A percentile compares a stretch with the other conserved stretches of the same genome.
These are phyloP conservation scores for Nasonia vitripennis DNA, from an alignment of 1,140 invertebrate species.

Conservation along the genomic window DNA sequence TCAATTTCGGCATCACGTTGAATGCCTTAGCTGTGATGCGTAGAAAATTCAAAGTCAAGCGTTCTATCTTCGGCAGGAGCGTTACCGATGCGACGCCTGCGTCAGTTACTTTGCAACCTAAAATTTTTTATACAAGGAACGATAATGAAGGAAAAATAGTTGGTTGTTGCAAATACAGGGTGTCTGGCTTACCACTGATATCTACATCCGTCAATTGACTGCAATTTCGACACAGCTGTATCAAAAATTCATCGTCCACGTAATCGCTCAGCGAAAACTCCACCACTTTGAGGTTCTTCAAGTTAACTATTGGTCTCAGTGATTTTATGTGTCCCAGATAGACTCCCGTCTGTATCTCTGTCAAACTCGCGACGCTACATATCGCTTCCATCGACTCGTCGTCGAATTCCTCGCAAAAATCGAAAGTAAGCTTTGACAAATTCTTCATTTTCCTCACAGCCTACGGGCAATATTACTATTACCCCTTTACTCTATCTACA, in stretches of 20 bases:
- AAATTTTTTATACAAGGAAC: too few relatives aligned
- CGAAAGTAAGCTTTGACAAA: slow-evolving; percentile 25
- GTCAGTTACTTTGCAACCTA: background rate
- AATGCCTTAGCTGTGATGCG: background rate
- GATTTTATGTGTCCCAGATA: slow-evolving; percentile 8
- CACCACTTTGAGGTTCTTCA: background rate
- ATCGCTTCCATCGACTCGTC: slow-evolving; percentile 22
- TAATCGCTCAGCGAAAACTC: slow-evolving; percentile 14
- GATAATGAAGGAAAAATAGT: too few relatives aligned
- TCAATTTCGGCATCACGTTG: slow-evolving; percentile 4
- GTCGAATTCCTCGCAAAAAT: slow-evolving; percentile 21
- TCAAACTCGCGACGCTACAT: slow-evolving; percentile 3
- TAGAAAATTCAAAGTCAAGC: background rate
- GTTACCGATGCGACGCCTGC: background rate
- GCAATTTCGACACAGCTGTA: background rate
- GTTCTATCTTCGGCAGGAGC: background rate
- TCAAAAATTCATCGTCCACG: slow-evolving; percentile 23
- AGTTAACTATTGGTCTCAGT: background rate
- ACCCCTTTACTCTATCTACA: too few relatives aligned
- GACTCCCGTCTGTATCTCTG: slow-evolving; percentile 20
- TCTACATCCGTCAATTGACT: background rate
- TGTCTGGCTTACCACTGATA: slow-evolving; percentile 16
- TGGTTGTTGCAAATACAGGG: background rate
- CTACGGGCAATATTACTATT: background rate
- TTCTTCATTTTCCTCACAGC: slow-evolving; percentile 18